Evolutionary conservation across 2,113 vertebrate genomes (phyloP).

Genomic region (Hucho hucho): DNA sequence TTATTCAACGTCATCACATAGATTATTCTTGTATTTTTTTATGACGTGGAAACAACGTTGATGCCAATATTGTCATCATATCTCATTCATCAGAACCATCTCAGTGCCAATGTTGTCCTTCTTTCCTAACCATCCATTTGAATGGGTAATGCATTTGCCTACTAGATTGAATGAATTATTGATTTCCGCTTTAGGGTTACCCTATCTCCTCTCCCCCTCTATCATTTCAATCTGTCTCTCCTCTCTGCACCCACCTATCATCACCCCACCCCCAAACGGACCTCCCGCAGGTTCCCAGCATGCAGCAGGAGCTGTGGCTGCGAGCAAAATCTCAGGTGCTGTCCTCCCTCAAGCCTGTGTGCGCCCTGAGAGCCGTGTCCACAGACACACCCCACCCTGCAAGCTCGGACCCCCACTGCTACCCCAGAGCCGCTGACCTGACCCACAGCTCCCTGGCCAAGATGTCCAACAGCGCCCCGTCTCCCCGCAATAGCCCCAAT

Average conservation of each 20-base stretch:
- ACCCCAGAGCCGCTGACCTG: not conserved
- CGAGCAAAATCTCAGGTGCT: conserved; percentile 44
- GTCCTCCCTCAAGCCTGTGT: conserved; percentile 36
- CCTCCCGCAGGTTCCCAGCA: conserved; percentile 45
- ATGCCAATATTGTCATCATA: conserved; percentile 4
- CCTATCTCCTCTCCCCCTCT: conserved; percentile 36
- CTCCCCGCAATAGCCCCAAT: not conserved
- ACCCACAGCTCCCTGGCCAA: not conserved
- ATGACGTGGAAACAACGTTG: no score
- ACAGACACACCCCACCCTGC: not conserved
- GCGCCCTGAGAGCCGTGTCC: conserved; percentile 40
- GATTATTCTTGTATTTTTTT: no score
- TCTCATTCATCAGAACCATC: conserved; percentile 1
- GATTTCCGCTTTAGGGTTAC: conserved; percentile 49
- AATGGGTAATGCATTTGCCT: conserved; percentile 1
- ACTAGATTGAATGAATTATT: conserved; percentile 43
- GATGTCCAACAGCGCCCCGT: conserved; percentile 12
- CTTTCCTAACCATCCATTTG: conserved; percentile 15
- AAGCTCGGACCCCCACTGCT: not conserved
- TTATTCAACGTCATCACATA: no score
- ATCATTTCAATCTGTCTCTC: conserved; percentile 47
- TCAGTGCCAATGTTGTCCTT: conserved; percentile 5
- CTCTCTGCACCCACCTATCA: not conserved
- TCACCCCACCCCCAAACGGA: not conserved
- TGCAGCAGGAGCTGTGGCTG: conserved; percentile 59